A percentile compares a stretch with the other conserved stretches of the same genome.
Conservation (phyloP, 2,797 vertebrate genomes). For the Pseudomugil gertrudae region DNA sequence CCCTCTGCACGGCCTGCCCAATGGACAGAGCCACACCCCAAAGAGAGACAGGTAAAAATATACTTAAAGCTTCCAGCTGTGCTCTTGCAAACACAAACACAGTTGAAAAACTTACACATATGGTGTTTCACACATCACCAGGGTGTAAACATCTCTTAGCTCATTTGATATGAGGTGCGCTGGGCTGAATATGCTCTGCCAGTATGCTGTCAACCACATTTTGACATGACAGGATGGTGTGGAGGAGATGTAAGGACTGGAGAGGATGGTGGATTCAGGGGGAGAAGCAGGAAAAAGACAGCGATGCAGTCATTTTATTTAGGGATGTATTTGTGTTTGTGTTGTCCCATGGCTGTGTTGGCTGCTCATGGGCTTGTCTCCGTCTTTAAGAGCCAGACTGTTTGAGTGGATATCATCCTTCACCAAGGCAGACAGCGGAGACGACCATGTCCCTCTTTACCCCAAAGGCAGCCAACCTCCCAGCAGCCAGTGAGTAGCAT, state of each 20-base stretch:
- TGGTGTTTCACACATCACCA: slow-evolving; percentile 47
- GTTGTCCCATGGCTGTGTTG: slow-evolving; percentile 35
- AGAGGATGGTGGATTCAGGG: slow-evolving; percentile 7
- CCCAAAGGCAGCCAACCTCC: slow-evolving; percentile 82
- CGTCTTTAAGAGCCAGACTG: slow-evolving; percentile 84
- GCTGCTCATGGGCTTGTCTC: slow-evolving; percentile 71
- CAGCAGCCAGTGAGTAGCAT: slow-evolving; percentile 83
- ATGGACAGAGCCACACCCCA: slow-evolving; percentile 96
- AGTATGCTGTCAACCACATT: slow-evolving; percentile 54
- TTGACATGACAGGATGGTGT: slow-evolving; percentile 49
- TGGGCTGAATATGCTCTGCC: slow-evolving; percentile 45
- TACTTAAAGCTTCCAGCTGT: slow-evolving; percentile 19
- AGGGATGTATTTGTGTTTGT: slow-evolving; percentile 16
- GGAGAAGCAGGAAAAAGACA: background rate
- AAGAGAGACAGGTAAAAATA: slow-evolving; percentile 93
- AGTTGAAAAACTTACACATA: slow-evolving; percentile 23
- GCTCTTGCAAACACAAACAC: slow-evolving; percentile 25
- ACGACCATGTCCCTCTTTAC: slow-evolving; percentile 83
- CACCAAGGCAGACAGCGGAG: slow-evolving; percentile 84
- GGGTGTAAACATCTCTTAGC: slow-evolving; percentile 55
- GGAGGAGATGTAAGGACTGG: slow-evolving; percentile 20
- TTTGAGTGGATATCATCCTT: slow-evolving; percentile 89
- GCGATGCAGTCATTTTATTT: slow-evolving; percentile 11
- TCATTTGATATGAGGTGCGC: slow-evolving; percentile 66
- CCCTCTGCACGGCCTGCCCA: slow-evolving; percentile 92